Base-by-base conservation (phyloP, 2,888 invertebrate genomes). In the Hetaerina titia region DNA sequence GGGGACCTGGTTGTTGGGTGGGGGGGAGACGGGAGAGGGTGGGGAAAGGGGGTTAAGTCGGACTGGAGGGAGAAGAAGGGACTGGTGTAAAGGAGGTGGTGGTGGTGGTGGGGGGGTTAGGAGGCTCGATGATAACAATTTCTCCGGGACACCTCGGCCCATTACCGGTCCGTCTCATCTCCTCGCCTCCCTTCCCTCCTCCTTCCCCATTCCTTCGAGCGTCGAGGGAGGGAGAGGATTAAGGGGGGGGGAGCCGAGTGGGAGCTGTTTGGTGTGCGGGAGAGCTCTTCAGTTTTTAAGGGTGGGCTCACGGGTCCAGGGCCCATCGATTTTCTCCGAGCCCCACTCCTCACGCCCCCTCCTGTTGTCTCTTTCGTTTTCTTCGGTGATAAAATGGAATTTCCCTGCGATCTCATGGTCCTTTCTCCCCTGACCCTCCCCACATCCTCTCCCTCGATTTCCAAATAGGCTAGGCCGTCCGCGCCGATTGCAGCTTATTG, bases 351-450 rank as follows among this genome's bases (percentile, higher is more conserved):
- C 45, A 45, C 45, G 45, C 5, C 31, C 81, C 31, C 22, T 69
- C 31, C 81, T 31, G 81, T 81, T 81, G 81, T 81, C 81, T 81
- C 81, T 31, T 81, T 81, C 81, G 81, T 81, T 81, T 81, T 81
- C 81, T 81, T 31, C 11, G 31, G 81, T 81, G 81, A 81, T 81
- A 81, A 81, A 81, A 25, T 81, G 25, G 81, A 81, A 81, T 81
- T 81, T 81, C 81, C 31, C 81, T 81, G 25, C 81, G 31, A 81
- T 81, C 81, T 31, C 81, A 19, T 31, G 81, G 31, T 31, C 25
- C 81, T 31, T 31, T 31, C 22, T n/a, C 69, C 69, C 69, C 0
- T 17, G n/a, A 9, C n/a, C 11, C 25, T 22, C 31, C 81, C n/a
- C 11, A 31, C 31, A 8, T 9, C 13, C 25, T 81, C 74, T 17